Evolutionary conservation across 2,888 invertebrate species (phyloP).

Genomic region (Sesia apiformis): DNA sequence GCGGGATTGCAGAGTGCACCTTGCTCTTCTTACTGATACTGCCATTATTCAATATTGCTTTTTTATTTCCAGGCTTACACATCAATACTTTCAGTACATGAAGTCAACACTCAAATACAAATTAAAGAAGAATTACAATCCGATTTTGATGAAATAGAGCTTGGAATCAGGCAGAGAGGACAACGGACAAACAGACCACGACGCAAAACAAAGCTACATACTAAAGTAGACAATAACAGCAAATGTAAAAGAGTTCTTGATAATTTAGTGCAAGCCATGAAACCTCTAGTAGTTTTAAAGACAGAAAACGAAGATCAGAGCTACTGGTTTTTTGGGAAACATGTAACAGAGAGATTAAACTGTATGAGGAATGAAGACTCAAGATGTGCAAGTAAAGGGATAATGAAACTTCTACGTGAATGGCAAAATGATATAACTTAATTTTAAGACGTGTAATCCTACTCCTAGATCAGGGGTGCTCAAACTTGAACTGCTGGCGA

Average conservation of each 20-base stretch:
- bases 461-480: no score
- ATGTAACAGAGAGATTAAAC: conserved; percentile 47
- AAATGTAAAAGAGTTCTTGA: conserved; percentile 44
- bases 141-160: conserved; percentile 22
- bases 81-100: no score
- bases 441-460: no score
- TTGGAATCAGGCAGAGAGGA: conserved; percentile 37
- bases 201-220: conserved; percentile 13
- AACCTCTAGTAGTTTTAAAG: conserved; percentile 26
- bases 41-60: no score
- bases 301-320: conserved; percentile 14
- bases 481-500: no score
- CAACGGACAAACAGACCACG: conserved; percentile 45
- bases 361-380: conserved; percentile 44
- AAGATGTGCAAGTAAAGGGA: conserved; percentile 36
- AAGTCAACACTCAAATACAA: no score
- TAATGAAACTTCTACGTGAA: conserved; percentile 28
- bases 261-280: conserved; percentile 43
- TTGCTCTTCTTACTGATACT: no score
- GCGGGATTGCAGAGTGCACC: no score
- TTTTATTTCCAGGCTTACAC: no score
- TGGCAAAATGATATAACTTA: not conserved
- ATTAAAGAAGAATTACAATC: conserved; percentile 34
- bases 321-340: conserved; percentile 55
- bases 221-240: conserved; percentile 16